A percentile compares a stretch with the other conserved stretches of the same genome.
These are phyloP conservation scores for Pachliopta kotzebuea DNA, from an alignment of 2,888 invertebrate genomes.

Conservation along the genomic window DNA sequence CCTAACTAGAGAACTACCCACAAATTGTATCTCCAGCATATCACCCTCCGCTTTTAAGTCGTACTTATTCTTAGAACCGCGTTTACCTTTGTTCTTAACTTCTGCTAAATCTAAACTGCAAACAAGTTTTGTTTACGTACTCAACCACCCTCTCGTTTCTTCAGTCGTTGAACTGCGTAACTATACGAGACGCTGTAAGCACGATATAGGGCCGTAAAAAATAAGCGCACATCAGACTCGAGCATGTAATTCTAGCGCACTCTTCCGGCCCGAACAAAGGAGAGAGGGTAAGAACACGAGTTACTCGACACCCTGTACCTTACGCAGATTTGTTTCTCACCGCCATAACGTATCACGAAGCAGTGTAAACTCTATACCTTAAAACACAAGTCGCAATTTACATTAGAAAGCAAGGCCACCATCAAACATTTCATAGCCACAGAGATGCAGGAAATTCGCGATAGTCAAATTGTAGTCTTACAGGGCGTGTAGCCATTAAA, in stretches of 20 bases:
- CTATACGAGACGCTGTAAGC: slow-evolving; percentile 70
- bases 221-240: slow-evolving; percentile 80
- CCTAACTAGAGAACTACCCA: not conserved
- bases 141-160: slow-evolving; percentile 68
- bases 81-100: slow-evolving; percentile 35
- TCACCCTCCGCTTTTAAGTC: slow-evolving; percentile 17
- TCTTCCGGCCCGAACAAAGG: slow-evolving; percentile 80
- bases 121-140: slow-evolving; percentile 68
- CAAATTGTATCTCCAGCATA: slow-evolving; percentile 10
- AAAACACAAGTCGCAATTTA: slow-evolving; percentile 55
- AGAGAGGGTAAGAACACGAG: slow-evolving; percentile 81
- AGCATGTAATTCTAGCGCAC: slow-evolving; percentile 81
- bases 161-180: slow-evolving; percentile 78
- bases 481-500: slow-evolving; percentile 71
- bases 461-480: slow-evolving; percentile 81
- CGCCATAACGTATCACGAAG: slow-evolving; percentile 47
- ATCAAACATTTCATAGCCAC: slow-evolving; percentile 61
- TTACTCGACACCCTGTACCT: slow-evolving; percentile 80
- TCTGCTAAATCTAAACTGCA: slow-evolving; percentile 58
- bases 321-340: slow-evolving; percentile 79
- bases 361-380: slow-evolving; percentile 57
- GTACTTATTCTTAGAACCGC: slow-evolving; percentile 37
- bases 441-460: slow-evolving; percentile 74
- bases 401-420: slow-evolving; percentile 42
- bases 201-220: slow-evolving; percentile 79